A percentile compares a stretch with the other conserved stretches of the same genome.
Evolutionary conservation across 1,140 invertebrate species (phyloP).

Genomic region (Lasioglossum albipes): DNA sequence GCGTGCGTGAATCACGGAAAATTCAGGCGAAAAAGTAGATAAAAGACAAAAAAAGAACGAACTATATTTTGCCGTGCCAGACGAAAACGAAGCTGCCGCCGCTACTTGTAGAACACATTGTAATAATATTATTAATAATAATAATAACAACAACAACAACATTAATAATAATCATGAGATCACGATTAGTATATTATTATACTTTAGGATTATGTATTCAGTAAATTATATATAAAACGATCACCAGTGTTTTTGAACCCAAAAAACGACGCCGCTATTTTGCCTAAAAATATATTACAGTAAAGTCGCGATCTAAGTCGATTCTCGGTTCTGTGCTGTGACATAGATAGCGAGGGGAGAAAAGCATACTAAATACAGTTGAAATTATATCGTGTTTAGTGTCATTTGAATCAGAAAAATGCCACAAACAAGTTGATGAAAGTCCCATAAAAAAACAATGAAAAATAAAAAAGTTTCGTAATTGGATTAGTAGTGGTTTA

Average conservation of each 20-base stretch:
- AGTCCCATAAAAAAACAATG: too few relatives aligned
- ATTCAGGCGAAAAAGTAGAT: slow-evolving; percentile 5
- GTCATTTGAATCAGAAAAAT: too few relatives aligned
- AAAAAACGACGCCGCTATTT: neutral
- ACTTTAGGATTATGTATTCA: slow-evolving; percentile 68
- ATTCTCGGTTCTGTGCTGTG: too few relatives aligned
- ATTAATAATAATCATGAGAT: slow-evolving; percentile 55
- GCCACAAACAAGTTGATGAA: too few relatives aligned
- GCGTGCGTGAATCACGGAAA: neutral
- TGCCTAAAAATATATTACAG: too few relatives aligned
- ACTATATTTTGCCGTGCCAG: slow-evolving; percentile 72
- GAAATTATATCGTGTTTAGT: too few relatives aligned
- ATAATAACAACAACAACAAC: slow-evolving; percentile 50
- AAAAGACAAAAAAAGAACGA: slow-evolving; percentile 15
- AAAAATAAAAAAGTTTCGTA: too few relatives aligned
- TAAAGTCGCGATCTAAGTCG: too few relatives aligned
- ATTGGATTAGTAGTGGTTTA: too few relatives aligned
- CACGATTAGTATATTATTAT: slow-evolving; percentile 56
- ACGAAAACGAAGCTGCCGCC: slow-evolving; percentile 69
- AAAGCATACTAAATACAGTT: too few relatives aligned
- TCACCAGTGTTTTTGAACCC: slow-evolving; percentile 12
- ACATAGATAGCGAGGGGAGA: too few relatives aligned
- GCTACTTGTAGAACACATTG: slow-evolving; percentile 65
- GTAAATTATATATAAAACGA: slow-evolving; percentile 72
- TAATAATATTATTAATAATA: slow-evolving; percentile 56